These are phyloP conservation scores for Artemia franciscana DNA, from an alignment of 1,140 invertebrate genomes.

Conservation along the genomic window DNA sequence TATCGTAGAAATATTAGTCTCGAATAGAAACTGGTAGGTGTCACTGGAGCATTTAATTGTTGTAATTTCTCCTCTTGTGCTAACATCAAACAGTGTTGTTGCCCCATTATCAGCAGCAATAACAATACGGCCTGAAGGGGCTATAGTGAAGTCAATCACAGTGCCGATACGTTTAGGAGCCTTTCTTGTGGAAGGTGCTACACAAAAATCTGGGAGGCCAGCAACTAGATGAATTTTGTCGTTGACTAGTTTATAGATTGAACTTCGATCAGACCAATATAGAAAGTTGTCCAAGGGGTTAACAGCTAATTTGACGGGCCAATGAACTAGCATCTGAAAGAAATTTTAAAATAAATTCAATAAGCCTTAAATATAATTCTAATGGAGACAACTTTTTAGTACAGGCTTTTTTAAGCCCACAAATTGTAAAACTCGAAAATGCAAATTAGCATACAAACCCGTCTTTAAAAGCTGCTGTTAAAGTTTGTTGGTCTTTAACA, in stretches of 20 bases:
- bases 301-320: slow-evolving; percentile 78
- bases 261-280: slow-evolving; percentile 81
- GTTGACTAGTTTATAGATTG: slow-evolving; percentile 70
- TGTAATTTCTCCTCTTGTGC: slow-evolving; percentile 12
- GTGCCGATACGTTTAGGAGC: slow-evolving; percentile 7
- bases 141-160: slow-evolving; percentile 51
- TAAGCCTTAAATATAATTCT: too few relatives aligned
- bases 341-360: too few relatives aligned
- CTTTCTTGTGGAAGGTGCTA: slow-evolving; percentile 21
- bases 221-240: slow-evolving; percentile 57
- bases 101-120: slow-evolving; percentile 33
- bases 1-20: not conserved
- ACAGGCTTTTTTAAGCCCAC: too few relatives aligned
- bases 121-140: slow-evolving; percentile 73
- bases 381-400: too few relatives aligned
- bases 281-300: slow-evolving; percentile 79
- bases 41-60: not conserved
- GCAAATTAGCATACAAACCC: too few relatives aligned
- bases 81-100: slow-evolving; percentile 42
- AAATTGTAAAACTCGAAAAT: too few relatives aligned
- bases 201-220: slow-evolving; percentile 68
- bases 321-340: slow-evolving; percentile 51
- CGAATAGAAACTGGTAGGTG: not conserved
- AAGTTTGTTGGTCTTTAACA: too few relatives aligned
- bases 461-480: too few relatives aligned